A percentile compares a stretch with the other conserved stretches of the same genome.
Conservation (phyloP, 2,888 invertebrate species). For the Cryptocephalus primarius region DNA sequence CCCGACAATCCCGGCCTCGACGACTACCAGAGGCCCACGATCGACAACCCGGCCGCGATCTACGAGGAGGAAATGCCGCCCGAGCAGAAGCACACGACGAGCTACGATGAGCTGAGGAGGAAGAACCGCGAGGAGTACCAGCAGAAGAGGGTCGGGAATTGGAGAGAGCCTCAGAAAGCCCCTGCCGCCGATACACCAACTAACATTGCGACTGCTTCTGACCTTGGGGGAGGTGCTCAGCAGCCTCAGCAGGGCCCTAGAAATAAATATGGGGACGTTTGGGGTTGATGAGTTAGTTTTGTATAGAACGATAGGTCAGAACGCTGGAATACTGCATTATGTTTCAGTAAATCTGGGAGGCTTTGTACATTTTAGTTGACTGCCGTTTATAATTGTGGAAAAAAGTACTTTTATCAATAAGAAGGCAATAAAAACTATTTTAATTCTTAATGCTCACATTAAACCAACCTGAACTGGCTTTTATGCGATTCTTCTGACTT, state of each 20-base stretch:
- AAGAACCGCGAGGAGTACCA: conserved; percentile 56
- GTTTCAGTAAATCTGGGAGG: too few species aligned
- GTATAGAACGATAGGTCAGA: too few species aligned
- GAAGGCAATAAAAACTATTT: too few species aligned
- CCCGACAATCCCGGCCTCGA: conserved; percentile 50
- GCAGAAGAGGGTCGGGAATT: conserved; percentile 25
- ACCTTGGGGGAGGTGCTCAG: conserved; percentile 1
- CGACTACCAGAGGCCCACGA: conserved; percentile 43
- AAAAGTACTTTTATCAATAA: too few species aligned
- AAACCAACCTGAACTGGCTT: too few species aligned
- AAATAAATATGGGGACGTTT: conserved; percentile 26
- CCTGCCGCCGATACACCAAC: conserved; percentile 6
- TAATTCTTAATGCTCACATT: too few species aligned
- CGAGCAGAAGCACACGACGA: conserved; percentile 39
- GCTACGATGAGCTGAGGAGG: conserved; percentile 63
- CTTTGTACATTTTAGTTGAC: too few species aligned
- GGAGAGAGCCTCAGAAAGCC: conserved; percentile 14
- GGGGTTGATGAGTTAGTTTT: conserved; percentile 7
- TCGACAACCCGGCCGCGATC: conserved; percentile 41
- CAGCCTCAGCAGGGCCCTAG: conserved; percentile 9
- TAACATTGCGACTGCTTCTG: conserved; percentile 1
- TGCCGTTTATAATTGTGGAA: too few species aligned
- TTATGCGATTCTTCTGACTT: too few species aligned
- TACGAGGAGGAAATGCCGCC: conserved; percentile 43
- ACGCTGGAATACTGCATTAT: too few species aligned